Evolutionary conservation across 2,797 vertebrate genomes (phyloP).

Genomic region (Acipenser transmontanus): DNA sequence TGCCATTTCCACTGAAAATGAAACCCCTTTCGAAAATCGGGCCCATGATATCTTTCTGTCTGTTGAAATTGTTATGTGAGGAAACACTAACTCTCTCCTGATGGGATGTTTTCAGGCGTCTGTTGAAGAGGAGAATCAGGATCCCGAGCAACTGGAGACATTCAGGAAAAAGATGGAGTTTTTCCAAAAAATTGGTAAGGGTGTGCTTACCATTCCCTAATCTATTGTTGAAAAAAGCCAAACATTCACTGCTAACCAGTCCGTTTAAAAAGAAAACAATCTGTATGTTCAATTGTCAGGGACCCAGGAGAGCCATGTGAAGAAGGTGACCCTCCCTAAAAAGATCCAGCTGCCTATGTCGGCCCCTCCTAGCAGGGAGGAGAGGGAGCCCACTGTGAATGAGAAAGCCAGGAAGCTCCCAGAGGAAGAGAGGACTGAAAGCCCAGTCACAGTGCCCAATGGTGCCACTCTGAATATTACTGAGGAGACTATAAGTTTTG

Average conservation of each 20-base stretch:
- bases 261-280: too few species aligned
- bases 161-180: slow-evolving; percentile 75
- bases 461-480: too few species aligned
- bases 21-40: too few species aligned
- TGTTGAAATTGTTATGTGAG: too few species aligned
- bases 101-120: neutral
- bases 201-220: too few species aligned
- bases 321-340: slow-evolving; percentile 31
- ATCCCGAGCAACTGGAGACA: slow-evolving; percentile 41
- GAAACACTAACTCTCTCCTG: too few species aligned
- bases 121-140: slow-evolving; percentile 16
- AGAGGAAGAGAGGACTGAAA: slow-evolving; percentile 1
- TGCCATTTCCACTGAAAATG: too few species aligned
- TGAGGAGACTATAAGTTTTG: too few species aligned
- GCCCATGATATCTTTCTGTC: too few species aligned
- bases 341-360: slow-evolving; percentile 35
- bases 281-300: slow-evolving; percentile 38
- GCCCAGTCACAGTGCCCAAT: too few species aligned
- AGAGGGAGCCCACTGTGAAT: slow-evolving; percentile 22
- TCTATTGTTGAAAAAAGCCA: too few species aligned
- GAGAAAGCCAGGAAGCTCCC: slow-evolving; percentile 6
- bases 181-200: slow-evolving; percentile 82
- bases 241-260: too few species aligned
- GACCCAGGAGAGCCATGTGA: slow-evolving; percentile 34
- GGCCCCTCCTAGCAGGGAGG: slow-evolving; percentile 14